Percentiles rank a stretch among this genome's conserved stretches.
These are phyloP conservation scores for Syngnathus scovelli DNA, from an alignment of 2,113 vertebrate genomes.

Conservation along the genomic window DNA sequence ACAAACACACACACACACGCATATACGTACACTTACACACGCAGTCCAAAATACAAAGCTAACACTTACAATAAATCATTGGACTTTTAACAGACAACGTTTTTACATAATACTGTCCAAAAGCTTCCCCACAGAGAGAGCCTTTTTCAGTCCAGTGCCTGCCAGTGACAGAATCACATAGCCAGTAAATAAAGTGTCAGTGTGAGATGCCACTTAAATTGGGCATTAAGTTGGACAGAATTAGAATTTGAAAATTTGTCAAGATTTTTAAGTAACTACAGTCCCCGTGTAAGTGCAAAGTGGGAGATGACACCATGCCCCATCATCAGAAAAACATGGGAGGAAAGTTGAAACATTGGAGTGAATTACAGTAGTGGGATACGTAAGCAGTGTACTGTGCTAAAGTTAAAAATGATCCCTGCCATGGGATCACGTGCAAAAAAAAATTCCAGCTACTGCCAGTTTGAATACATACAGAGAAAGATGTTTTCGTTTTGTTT, in stretches of 20 bases:
- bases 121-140: slow-evolving; percentile 16
- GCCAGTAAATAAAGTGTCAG: slow-evolving; percentile 63
- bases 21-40: neutral
- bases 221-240: neutral
- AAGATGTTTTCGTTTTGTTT: slow-evolving; percentile 19
- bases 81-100: too few species aligned
- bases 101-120: slow-evolving; percentile 18
- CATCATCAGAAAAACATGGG: neutral
- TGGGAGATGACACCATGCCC: slow-evolving; percentile 47
- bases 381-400: slow-evolving; percentile 6
- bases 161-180: slow-evolving; percentile 29
- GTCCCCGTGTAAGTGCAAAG: slow-evolving; percentile 45
- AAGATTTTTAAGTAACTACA: slow-evolving; percentile 21
- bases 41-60: slow-evolving; percentile 22
- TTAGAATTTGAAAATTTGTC: neutral
- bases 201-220: slow-evolving; percentile 47
- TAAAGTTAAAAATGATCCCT: slow-evolving; percentile 15
- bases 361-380: slow-evolving; percentile 14
- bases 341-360: slow-evolving; percentile 16
- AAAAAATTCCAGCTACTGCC: slow-evolving; percentile 39
- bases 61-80: slow-evolving; percentile 1
- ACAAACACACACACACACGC: slow-evolving; percentile 8
- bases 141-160: slow-evolving; percentile 50
- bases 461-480: slow-evolving; percentile 50
- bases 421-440: slow-evolving; percentile 32